phyloP scores from a whole-genome alignment of 2,888 invertebrate genomes.

The Heliconius hortense region DNA sequence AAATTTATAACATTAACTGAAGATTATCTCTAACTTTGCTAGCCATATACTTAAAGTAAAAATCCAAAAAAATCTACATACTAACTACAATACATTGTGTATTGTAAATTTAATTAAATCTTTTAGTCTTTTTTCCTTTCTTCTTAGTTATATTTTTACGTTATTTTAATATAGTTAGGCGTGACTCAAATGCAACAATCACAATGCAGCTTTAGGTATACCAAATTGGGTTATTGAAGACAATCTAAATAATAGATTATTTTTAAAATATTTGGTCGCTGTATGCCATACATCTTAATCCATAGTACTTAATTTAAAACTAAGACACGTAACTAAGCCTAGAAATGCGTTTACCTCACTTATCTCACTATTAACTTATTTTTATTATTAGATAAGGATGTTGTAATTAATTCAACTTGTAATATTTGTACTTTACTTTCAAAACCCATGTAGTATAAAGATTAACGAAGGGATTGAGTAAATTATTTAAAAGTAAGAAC shows the following conservation, averaged over 20 bases:
- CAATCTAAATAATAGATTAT: constrained; percentile 12
- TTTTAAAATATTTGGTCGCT: constrained; percentile 68
- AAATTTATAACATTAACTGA: no score
- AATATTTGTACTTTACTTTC: constrained; percentile 6
- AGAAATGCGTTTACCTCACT: constrained; percentile 43
- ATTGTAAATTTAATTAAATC: background rate
- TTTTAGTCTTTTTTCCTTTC: background rate
- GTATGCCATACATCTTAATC: constrained; percentile 55
- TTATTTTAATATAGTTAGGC: background rate
- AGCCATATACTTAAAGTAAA: background rate
- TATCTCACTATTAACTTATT: constrained; percentile 20
- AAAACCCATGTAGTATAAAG: background rate
- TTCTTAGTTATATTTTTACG: background rate
- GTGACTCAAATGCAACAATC: constrained; percentile 8
- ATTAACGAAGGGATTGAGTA: background rate
- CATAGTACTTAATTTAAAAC: constrained; percentile 8
- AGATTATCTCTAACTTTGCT: no score
- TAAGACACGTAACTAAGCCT: constrained; percentile 31
- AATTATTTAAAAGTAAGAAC: constrained; percentile 4
- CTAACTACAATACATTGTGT: background rate
- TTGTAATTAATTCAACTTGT: background rate
- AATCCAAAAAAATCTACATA: background rate
- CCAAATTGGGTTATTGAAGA: constrained; percentile 9
- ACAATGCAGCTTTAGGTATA: constrained; percentile 4
- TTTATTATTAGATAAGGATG: background rate